Evolutionary conservation across 2,113 vertebrate species (phyloP).

Genomic region (Apus apus): DNA sequence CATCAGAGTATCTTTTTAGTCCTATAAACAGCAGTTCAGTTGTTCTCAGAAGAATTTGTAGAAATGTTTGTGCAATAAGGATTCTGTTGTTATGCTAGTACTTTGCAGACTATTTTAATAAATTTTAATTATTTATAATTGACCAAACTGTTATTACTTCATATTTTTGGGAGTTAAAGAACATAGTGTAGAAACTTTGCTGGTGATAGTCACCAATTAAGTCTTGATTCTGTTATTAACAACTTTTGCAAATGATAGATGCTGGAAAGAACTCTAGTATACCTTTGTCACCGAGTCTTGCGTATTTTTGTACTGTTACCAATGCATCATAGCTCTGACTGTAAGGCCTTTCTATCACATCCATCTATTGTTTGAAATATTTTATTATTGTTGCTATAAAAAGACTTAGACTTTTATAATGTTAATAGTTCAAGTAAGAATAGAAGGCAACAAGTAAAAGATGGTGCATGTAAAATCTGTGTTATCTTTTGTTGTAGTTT

Average conservation of each 20-base stretch:
- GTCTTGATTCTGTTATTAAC: background rate
- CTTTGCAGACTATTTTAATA: background rate
- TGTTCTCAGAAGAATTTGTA: background rate
- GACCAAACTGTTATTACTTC: background rate
- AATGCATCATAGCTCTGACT: background rate
- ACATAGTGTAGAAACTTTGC: background rate
- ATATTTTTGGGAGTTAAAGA: background rate
- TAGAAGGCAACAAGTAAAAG: background rate
- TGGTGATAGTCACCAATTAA: background rate
- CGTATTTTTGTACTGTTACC: background rate
- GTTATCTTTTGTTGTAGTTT: background rate
- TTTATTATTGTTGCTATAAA: background rate
- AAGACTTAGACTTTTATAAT: background rate
- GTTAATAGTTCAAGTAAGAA: background rate
- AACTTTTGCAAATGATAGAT: background rate
- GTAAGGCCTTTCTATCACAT: background rate
- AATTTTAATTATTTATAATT: background rate
- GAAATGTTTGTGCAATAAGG: rapidly evolving
- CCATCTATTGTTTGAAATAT: background rate
- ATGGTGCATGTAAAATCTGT: background rate
- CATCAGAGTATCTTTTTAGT: background rate
- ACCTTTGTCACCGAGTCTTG: no score
- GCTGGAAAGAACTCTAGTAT: background rate
- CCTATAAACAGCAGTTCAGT: background rate
- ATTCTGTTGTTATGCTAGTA: background rate